Base-by-base conservation (phyloP, 1,140 invertebrate species). In the Carposina sasakii region DNA sequence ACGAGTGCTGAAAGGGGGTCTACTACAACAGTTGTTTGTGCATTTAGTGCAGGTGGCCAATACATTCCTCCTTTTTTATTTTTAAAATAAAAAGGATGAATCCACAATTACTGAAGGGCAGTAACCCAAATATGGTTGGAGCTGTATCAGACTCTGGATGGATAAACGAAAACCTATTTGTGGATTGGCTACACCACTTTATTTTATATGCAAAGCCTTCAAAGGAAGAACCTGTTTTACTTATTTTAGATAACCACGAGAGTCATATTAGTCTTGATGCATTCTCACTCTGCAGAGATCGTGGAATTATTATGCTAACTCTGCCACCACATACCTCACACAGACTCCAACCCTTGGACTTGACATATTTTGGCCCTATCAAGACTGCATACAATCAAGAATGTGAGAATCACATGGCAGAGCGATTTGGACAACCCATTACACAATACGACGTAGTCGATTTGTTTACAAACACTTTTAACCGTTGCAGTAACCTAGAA, bases 381-480 rank as follows among this genome's bases (percentile, higher is more conserved):
- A 28, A 28, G 24, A 28, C 24, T 28, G 24, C 24, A 28, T 28
- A 64, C 24, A 28, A 28, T 28, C 24, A 28, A 28, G 24, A 28
- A 28, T 28, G 24, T 12, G 24, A 28, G 24, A 28, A 28, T 12
- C 24, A 28, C 24, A 28, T 28, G 24, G 24, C 24, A 28, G 24
- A 28, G 6, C 6, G 24, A 28, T 28, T 28, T 28, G 24, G 24
- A 28, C 24, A 28, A 12, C 6, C 24, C 12, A 28, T 28, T 28
- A 28, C 24, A 28, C 24, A 28, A 28, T 28, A 28, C 12, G 24
- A 28, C 24, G 12, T 28, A 28, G 24, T 28, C 24, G 24, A 28
- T 6, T 28, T 28, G 12, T 28, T 28, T 28, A 28, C 24, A 28
- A 28, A 28, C 24, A 12, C 24, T 28, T 28, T 28, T 28, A 28